phyloP scores from a whole-genome alignment of 2,113 vertebrate genomes.

The Etheostoma cragini region DNA sequence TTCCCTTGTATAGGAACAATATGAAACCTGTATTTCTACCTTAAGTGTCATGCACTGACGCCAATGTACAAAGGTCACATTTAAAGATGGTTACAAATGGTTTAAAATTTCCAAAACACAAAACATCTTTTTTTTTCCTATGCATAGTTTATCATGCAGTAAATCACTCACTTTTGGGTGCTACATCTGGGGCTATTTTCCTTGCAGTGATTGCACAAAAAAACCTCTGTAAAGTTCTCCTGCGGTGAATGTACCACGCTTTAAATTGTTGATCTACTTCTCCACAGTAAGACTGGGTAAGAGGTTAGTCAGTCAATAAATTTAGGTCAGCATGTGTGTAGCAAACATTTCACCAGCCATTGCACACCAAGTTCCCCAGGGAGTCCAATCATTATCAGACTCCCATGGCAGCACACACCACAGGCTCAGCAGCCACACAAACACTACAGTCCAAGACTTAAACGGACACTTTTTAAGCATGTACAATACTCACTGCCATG shows the following conservation, averaged over 20 bases:
- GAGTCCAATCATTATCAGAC: conserved; percentile 46
- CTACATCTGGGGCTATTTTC: neutral
- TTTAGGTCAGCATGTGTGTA: conserved; percentile 53
- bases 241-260: neutral
- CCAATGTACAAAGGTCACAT: neutral
- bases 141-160: neutral
- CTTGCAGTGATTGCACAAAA: conserved; percentile 15
- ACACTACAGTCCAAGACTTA: neutral
- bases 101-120: neutral
- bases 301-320: conserved; percentile 56
- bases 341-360: conserved; percentile 56
- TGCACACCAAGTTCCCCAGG: conserved; percentile 43
- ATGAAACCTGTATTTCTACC: neutral
- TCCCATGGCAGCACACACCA: conserved; percentile 15
- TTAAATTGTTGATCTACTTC: conserved; percentile 50
- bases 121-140: neutral
- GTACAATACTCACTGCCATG: neutral
- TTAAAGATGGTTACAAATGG: neutral
- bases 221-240: conserved; percentile 36
- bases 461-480: neutral
- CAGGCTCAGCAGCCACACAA: conserved; percentile 12
- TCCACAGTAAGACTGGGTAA: conserved; percentile 16
- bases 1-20: neutral
- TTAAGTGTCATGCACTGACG: neutral
- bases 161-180: neutral